A percentile compares a stretch with the other conserved stretches of the same genome.
These are phyloP conservation scores for Sisor rabdophorus DNA, from an alignment of 2,113 vertebrate species.

Conservation along the genomic window DNA sequence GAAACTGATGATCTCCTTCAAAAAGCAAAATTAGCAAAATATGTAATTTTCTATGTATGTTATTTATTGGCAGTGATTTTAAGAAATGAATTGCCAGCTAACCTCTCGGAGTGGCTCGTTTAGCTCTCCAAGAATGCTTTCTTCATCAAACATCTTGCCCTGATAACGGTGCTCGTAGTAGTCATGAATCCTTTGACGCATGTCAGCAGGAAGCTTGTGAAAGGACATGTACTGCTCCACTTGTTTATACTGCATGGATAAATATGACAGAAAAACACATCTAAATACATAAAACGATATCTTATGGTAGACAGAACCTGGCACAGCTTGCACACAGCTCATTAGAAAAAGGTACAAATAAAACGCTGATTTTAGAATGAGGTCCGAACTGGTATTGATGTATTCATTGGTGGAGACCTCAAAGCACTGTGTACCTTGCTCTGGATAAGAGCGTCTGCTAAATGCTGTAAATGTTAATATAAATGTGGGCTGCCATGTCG, in stretches of 20 bases:
- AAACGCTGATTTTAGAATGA: background rate
- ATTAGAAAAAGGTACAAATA: background rate
- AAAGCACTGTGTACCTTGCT: too few relatives aligned
- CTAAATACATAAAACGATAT: background rate
- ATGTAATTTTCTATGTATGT: background rate
- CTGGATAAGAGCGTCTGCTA: too few relatives aligned
- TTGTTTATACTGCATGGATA: constrained; percentile 85
- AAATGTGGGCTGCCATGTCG: too few relatives aligned
- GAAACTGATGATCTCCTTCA: constrained; percentile 96
- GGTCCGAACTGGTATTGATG: too few relatives aligned
- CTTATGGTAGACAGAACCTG: background rate
- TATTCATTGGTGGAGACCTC: too few relatives aligned
- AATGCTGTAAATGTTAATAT: too few relatives aligned
- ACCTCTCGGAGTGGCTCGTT: constrained; percentile 95
- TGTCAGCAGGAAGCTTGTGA: constrained; percentile 93
- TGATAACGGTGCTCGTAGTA: constrained; percentile 98
- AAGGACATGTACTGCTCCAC: constrained; percentile 99
- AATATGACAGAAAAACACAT: background rate
- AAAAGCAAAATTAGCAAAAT: background rate
- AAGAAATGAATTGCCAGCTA: constrained; percentile 38
- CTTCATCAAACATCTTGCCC: constrained; percentile 98
- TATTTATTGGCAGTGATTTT: background rate
- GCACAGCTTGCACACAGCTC: background rate
- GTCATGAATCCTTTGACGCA: constrained; percentile 93
- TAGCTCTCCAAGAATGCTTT: constrained; percentile 94